Conservation (phyloP, 1,140 invertebrate genomes). For the Drosophila kepulauana region DNA sequence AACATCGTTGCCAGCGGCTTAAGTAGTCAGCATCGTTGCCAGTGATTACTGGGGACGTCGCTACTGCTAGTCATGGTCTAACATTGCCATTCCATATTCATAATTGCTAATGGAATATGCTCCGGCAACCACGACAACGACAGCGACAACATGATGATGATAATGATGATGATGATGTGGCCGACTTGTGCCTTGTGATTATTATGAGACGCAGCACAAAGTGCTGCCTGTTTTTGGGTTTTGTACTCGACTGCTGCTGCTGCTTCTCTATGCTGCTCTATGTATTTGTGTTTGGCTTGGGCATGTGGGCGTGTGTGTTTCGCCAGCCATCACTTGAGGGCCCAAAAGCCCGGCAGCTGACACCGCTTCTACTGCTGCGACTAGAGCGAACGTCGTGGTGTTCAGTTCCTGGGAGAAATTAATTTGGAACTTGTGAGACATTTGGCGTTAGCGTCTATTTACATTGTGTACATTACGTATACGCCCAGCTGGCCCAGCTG, state of each 20-base stretch:
- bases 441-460: constrained; percentile 72
- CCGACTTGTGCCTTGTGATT: constrained; percentile 25
- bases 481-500: constrained; percentile 37
- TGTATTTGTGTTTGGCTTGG: constrained; percentile 16
- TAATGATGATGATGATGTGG: constrained; percentile 42
- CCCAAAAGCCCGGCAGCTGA: constrained; percentile 22
- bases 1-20: constrained; percentile 70
- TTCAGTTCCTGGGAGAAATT: constrained; percentile 82
- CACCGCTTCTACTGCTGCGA: constrained; percentile 1
- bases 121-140: constrained; percentile 56
- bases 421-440: constrained; percentile 84
- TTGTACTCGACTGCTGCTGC: background rate
- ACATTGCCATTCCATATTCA: constrained; percentile 78
- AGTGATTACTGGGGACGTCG: constrained; percentile 41
- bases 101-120: constrained; percentile 85
- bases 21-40: constrained; percentile 70
- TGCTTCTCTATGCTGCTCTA: background rate
- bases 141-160: constrained; percentile 28
- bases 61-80: constrained; percentile 68
- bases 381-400: constrained; percentile 11
- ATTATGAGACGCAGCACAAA: constrained; percentile 71
- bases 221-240: constrained; percentile 26
- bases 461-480: constrained; percentile 82
- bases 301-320: constrained; percentile 9
- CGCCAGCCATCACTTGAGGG: constrained; percentile 3